These are phyloP conservation scores for Portevinia maculata DNA, from an alignment of 2,888 invertebrate species.

Conservation along the genomic window DNA sequence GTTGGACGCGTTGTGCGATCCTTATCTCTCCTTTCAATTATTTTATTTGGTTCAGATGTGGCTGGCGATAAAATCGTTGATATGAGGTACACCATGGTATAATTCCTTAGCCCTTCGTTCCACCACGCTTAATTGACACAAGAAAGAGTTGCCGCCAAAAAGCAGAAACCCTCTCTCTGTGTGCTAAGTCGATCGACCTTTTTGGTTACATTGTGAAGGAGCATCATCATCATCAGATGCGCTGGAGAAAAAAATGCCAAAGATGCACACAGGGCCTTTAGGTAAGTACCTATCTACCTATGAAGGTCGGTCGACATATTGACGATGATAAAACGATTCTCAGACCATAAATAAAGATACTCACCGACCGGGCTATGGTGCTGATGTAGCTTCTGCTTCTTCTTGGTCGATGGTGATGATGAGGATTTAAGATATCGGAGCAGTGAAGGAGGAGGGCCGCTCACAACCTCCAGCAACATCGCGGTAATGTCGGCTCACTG, in stretches of 20 bases:
- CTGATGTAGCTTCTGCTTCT: slow-evolving; percentile 38
- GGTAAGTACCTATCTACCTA: slow-evolving; percentile 26
- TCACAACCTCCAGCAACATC: background rate
- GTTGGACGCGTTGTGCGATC: slow-evolving; percentile 76
- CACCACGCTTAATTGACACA: slow-evolving; percentile 81
- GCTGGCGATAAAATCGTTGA: slow-evolving; percentile 81
- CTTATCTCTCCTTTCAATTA: slow-evolving; percentile 82
- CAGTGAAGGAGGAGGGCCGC: slow-evolving; percentile 6
- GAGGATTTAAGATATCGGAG: slow-evolving; percentile 36
- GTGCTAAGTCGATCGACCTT: slow-evolving; percentile 65
- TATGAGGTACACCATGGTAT: slow-evolving; percentile 78
- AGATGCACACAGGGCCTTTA: slow-evolving; percentile 23
- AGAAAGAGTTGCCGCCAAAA: slow-evolving; percentile 81
- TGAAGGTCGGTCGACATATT: slow-evolving; percentile 72
- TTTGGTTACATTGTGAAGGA: slow-evolving; percentile 5
- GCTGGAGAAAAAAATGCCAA: background rate
- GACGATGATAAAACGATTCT: slow-evolving; percentile 74
- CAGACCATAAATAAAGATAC: slow-evolving; percentile 74
- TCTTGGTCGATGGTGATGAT: slow-evolving; percentile 18
- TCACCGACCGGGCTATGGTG: slow-evolving; percentile 22
- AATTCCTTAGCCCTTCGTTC: slow-evolving; percentile 78
- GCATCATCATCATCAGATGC: slow-evolving; percentile 26
- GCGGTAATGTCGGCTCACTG: slow-evolving; percentile 57
- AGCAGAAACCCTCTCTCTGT: slow-evolving; percentile 10
- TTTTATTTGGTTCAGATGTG: slow-evolving; percentile 83